These are phyloP conservation scores for Drosophila takahashii DNA, from an alignment of 1,140 invertebrate species.

Conservation along the genomic window DNA sequence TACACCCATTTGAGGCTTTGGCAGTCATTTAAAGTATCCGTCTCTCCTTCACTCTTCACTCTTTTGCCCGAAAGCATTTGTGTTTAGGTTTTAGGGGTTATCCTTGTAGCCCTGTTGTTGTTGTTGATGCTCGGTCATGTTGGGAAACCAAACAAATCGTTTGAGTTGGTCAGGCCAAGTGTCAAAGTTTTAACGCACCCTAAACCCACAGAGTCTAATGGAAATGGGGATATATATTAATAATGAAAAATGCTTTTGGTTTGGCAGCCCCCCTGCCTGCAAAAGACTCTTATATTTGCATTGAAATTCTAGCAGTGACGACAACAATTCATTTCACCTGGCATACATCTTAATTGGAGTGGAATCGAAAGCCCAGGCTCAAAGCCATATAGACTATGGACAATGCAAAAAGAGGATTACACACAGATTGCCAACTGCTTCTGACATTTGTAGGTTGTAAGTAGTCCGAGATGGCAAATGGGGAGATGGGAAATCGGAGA, in stretches of 20 bases:
- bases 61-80: constrained; percentile 63
- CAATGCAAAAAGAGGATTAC: constrained; percentile 52
- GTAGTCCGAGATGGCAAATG: constrained; percentile 15
- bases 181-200: constrained; percentile 71
- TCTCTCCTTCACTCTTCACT: neutral
- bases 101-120: constrained; percentile 42
- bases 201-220: constrained; percentile 14
- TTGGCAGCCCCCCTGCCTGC: neutral
- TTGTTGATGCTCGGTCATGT: constrained; percentile 56
- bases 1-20: constrained; percentile 51
- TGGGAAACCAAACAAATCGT: constrained; percentile 74
- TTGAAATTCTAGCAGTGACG: constrained; percentile 28
- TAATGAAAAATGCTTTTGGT: constrained; percentile 45
- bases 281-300: constrained; percentile 47
- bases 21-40: constrained; percentile 70
- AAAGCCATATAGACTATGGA: constrained; percentile 17
- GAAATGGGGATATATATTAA: constrained; percentile 33
- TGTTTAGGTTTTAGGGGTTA: constrained; percentile 56
- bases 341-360: constrained; percentile 58
- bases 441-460: constrained; percentile 51
- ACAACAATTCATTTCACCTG: constrained; percentile 48
- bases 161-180: constrained; percentile 74
- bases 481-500: constrained; percentile 1
- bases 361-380: constrained; percentile 54
- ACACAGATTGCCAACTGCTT: constrained; percentile 36